Evolutionary conservation across 2,797 vertebrate species (phyloP).

Genomic region (Petrocephalus schoutedeni): DNA sequence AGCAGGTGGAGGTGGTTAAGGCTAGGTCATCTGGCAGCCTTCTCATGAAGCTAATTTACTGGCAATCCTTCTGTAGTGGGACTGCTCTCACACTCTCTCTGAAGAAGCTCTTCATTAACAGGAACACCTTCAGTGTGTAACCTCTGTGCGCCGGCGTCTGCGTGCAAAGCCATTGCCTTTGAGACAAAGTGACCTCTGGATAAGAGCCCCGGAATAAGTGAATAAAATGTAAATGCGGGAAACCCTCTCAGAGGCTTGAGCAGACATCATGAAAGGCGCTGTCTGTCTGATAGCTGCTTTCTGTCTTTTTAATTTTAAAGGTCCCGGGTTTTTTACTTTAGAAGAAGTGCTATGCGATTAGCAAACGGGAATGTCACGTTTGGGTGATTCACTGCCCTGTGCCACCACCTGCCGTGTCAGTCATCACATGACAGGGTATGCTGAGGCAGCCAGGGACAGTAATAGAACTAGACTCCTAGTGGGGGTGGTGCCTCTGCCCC

Average conservation of each 20-base stretch:
- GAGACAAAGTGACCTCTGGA: neutral
- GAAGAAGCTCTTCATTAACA: neutral
- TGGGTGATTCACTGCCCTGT: neutral
- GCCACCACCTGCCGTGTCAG: neutral
- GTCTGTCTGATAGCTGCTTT: neutral
- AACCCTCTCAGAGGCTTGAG: neutral
- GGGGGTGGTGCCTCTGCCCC: neutral
- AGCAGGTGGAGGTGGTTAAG: neutral
- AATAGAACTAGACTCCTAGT: neutral
- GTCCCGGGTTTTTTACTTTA: neutral
- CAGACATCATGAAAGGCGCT: neutral
- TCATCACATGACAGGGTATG: neutral
- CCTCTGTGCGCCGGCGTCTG: neutral
- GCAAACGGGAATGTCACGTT: neutral
- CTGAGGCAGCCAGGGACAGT: neutral
- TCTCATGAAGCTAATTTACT: neutral
- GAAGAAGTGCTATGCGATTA: neutral
- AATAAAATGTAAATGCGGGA: neutral
- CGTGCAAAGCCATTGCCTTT: neutral
- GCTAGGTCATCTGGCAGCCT: neutral
- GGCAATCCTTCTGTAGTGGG: neutral
- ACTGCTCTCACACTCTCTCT: neutral
- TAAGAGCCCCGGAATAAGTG: neutral
- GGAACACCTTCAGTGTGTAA: neutral
- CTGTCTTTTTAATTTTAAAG: neutral